Percentiles rank a stretch among this genome's conserved stretches.
phyloP scores from a whole-genome alignment of 2,888 invertebrate species.

The Drosophila borealis region DNA sequence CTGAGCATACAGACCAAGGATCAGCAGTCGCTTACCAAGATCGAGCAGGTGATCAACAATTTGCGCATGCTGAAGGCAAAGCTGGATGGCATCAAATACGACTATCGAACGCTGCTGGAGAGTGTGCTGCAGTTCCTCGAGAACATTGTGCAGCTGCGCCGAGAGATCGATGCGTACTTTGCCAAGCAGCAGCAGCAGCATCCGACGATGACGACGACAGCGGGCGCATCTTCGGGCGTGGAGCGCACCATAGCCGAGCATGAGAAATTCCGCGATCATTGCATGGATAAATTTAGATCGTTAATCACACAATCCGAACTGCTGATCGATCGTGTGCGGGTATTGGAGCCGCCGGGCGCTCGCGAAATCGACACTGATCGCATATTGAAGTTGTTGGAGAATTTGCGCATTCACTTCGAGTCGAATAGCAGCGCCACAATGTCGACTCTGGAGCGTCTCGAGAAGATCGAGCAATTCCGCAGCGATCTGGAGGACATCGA shows the following conservation, averaged over 20 bases:
- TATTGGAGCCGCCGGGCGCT: conserved; percentile 89
- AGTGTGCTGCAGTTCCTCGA: conserved; percentile 90
- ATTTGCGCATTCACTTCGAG: conserved; percentile 88
- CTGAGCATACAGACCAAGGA: conserved; percentile 88
- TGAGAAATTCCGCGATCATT: conserved; percentile 88
- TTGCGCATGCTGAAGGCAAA: conserved; percentile 88
- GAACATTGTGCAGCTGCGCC: conserved; percentile 88
- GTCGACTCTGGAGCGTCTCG: conserved; percentile 88
- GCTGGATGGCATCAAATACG: conserved; percentile 88
- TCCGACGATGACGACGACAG: background rate
- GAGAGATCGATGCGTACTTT: conserved; percentile 87
- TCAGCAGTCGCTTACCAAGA: conserved; percentile 85
- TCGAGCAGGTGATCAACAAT: conserved; percentile 88
- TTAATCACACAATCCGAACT: conserved; percentile 89
- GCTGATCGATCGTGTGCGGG: conserved; percentile 88
- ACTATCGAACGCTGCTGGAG: conserved; percentile 90
- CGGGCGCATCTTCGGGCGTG: conserved; percentile 75
- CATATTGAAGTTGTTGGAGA: conserved; percentile 88
- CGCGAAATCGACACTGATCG: conserved; percentile 90
- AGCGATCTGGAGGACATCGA: conserved; percentile 90
- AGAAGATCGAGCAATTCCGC: conserved; percentile 89
- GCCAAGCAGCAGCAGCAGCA: conserved; percentile 64
- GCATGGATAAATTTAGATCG: conserved; percentile 88
- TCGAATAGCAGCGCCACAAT: conserved; percentile 87
- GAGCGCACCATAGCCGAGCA: conserved; percentile 88